phyloP scores from a whole-genome alignment of 2,113 vertebrate species.

The Struthio camelus region DNA sequence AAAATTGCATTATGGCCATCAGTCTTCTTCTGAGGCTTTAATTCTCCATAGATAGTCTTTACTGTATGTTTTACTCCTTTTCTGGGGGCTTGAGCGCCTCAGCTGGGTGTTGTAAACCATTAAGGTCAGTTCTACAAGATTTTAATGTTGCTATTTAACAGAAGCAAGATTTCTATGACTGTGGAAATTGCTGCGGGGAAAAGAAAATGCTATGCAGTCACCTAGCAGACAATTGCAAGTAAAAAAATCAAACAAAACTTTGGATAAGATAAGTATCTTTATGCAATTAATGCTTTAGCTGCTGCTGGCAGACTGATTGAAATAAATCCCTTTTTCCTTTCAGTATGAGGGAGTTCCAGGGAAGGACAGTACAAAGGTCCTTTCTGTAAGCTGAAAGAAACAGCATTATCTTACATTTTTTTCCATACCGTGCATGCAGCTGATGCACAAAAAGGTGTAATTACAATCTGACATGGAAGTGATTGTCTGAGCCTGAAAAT shows the following conservation, averaged over 20 bases:
- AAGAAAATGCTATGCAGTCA: neutral
- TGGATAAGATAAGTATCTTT: slow-evolving; percentile 28
- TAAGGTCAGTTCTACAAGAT: slow-evolving; percentile 39
- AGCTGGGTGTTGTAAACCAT: slow-evolving; percentile 12
- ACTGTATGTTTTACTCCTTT: neutral
- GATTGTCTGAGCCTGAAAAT: slow-evolving; percentile 75
- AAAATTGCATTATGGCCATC: neutral
- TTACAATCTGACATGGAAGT: slow-evolving; percentile 76
- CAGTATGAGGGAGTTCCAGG: slow-evolving; percentile 24
- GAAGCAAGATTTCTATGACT: slow-evolving; percentile 12
- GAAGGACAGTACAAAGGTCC: slow-evolving; percentile 73
- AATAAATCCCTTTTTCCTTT: slow-evolving; percentile 54
- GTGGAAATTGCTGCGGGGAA: slow-evolving; percentile 4
- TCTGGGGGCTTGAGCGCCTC: neutral
- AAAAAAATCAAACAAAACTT: slow-evolving; percentile 57
- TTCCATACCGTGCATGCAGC: slow-evolving; percentile 57
- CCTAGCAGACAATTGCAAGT: slow-evolving; percentile 6
- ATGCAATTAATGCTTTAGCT: slow-evolving; percentile 52
- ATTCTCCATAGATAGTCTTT: slow-evolving; percentile 4
- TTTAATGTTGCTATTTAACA: slow-evolving; percentile 39
- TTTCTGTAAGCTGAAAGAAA: slow-evolving; percentile 72
- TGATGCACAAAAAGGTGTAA: slow-evolving; percentile 79
- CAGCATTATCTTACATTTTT: slow-evolving; percentile 66
- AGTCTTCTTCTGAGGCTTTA: neutral
- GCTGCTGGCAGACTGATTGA: slow-evolving; percentile 39